Percentiles rank a stretch among this genome's conserved stretches.
phyloP scores from a whole-genome alignment of 2,113 vertebrate genomes.

The Dipodomys spectabilis region DNA sequence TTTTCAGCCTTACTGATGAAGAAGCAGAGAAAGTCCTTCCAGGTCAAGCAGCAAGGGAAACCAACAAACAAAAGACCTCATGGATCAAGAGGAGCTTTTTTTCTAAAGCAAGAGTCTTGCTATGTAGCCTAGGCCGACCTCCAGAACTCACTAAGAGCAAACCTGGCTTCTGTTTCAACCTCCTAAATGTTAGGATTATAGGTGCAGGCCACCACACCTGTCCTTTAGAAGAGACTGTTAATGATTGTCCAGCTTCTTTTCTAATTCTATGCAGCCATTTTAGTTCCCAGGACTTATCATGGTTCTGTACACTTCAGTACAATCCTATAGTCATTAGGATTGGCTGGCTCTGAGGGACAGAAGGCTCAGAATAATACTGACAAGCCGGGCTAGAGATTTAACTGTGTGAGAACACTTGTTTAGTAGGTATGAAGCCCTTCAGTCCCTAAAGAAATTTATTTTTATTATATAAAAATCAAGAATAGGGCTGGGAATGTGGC shows the following conservation, averaged over 20 bases:
- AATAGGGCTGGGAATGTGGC: background rate
- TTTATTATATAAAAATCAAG: background rate
- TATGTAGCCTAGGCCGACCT: background rate
- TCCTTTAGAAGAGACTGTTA: background rate
- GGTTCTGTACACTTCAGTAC: background rate
- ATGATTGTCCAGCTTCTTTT: background rate
- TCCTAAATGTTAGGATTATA: too few relatives aligned
- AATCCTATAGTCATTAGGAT: background rate
- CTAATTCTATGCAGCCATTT: background rate
- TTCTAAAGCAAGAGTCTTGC: too few relatives aligned
- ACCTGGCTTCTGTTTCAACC: background rate
- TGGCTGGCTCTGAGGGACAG: background rate
- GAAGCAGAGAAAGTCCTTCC: background rate
- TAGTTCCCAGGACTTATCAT: background rate
- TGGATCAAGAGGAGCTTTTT: background rate
- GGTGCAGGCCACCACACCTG: too few relatives aligned
- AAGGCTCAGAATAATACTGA: background rate
- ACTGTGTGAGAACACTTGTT: background rate
- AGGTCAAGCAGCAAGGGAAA: background rate
- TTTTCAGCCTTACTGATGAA: constrained; percentile 6
- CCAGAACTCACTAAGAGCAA: background rate
- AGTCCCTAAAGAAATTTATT: background rate
- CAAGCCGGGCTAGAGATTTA: too few relatives aligned
- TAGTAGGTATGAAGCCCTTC: background rate
- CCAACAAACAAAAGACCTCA: background rate